Evolutionary conservation across 2,113 vertebrate species (phyloP).

Genomic region (Meles meles): DNA sequence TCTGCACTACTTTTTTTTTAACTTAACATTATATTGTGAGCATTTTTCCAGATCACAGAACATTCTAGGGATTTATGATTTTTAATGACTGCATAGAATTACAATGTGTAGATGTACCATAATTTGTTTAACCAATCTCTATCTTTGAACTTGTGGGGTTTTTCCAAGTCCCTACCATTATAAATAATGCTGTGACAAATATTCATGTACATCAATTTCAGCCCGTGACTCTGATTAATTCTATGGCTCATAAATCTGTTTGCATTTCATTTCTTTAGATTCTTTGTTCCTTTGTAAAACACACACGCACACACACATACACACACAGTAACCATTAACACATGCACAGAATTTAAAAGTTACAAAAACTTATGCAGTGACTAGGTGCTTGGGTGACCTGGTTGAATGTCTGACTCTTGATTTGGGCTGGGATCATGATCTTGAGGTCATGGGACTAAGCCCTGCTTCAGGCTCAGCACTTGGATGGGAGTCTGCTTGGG

Average conservation of each 20-base stretch:
- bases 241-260: constrained; percentile 59
- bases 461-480: background rate
- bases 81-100: constrained; percentile 67
- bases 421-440: background rate
- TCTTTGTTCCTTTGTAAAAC: constrained; percentile 19
- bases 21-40: constrained; percentile 55
- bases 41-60: constrained; percentile 55
- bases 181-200: constrained; percentile 52
- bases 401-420: background rate
- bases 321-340: background rate
- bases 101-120: constrained; percentile 61
- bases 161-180: constrained; percentile 46
- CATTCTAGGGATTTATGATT: constrained; percentile 66
- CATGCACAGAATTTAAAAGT: constrained; percentile 37
- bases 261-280: constrained; percentile 45
- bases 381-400: background rate
- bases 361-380: background rate
- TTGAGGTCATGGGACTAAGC: background rate
- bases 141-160: constrained; percentile 25
- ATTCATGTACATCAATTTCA: constrained; percentile 56
- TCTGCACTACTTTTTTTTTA: constrained; percentile 60
- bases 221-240: constrained; percentile 57
- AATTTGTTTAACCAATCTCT: constrained; percentile 69
- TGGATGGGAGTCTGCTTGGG: background rate
- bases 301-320: background rate